These are phyloP conservation scores for Marcusenius ussheri DNA, from an alignment of 2,113 vertebrate species.

Conservation along the genomic window DNA sequence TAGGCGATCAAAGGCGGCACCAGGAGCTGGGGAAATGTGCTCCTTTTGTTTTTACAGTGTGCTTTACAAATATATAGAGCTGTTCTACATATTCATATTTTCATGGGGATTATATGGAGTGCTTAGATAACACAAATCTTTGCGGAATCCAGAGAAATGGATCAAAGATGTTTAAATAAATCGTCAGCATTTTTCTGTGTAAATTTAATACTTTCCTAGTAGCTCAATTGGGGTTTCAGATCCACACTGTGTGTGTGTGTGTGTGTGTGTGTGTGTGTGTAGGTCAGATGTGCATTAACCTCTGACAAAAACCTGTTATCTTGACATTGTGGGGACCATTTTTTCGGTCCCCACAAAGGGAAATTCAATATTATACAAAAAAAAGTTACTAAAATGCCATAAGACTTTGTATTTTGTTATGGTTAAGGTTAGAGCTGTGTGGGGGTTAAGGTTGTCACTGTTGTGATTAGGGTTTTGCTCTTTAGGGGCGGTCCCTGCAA, in stretches of 20 bases:
- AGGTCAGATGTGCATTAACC: no score
- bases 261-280: background rate
- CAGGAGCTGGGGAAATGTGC: background rate
- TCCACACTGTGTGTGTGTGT: background rate
- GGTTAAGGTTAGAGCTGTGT: no score
- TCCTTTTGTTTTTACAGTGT: background rate
- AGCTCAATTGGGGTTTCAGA: background rate
- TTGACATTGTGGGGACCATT: no score
- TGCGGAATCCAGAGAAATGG: background rate
- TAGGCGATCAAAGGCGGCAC: background rate
- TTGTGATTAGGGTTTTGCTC: no score
- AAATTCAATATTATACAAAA: no score
- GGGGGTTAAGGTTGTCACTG: no score
- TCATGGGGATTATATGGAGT: background rate
- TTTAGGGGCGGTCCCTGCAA: no score
- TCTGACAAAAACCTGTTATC: no score
- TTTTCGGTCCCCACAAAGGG: no score
- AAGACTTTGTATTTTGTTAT: no score
- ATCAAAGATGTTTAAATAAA: background rate
- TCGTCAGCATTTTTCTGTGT: background rate
- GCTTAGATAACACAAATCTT: background rate
- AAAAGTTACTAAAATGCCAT: no score
- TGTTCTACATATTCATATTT: background rate
- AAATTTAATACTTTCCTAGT: background rate
- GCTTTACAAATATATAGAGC: background rate